Evolutionary conservation across 2,888 invertebrate species (phyloP).

Genomic region (Desoria tigrina): DNA sequence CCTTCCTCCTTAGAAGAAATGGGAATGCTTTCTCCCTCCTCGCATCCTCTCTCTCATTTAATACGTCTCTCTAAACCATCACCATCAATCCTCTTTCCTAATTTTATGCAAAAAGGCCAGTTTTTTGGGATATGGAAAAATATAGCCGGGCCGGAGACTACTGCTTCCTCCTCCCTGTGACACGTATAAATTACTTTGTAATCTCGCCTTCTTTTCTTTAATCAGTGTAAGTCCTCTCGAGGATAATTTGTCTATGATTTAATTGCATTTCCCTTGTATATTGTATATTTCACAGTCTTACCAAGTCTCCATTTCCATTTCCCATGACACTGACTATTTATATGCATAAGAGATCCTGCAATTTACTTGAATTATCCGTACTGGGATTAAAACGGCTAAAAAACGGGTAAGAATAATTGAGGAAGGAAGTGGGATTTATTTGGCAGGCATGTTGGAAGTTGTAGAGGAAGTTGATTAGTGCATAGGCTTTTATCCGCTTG

Average conservation of each 20-base stretch:
- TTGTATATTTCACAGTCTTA: too few species aligned
- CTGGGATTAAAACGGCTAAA: too few species aligned
- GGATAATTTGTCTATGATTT: constrained; percentile 2
- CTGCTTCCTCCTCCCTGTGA: too few species aligned
- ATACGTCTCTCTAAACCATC: background rate
- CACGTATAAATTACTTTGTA: constrained; percentile 11
- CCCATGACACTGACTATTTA: too few species aligned
- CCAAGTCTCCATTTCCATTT: too few species aligned
- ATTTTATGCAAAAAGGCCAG: constrained; percentile 8
- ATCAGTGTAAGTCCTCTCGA: constrained; percentile 6
- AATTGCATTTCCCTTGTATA: background rate
- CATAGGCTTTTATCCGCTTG: background rate
- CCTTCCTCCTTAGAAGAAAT: background rate
- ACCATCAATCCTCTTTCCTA: constrained; percentile 9
- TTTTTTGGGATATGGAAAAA: background rate
- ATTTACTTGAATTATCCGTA: too few species aligned
- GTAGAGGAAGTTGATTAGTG: background rate
- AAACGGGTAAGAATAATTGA: too few species aligned
- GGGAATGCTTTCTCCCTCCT: background rate
- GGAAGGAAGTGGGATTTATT: too few species aligned
- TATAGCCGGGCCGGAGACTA: too few species aligned
- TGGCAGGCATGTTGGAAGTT: too few species aligned
- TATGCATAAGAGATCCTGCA: too few species aligned
- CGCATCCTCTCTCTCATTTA: constrained; percentile 6
- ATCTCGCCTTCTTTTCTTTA: constrained; percentile 5